Evolutionary conservation across 2,888 invertebrate species (phyloP).

Genomic region (Pseudococcus viburni): DNA sequence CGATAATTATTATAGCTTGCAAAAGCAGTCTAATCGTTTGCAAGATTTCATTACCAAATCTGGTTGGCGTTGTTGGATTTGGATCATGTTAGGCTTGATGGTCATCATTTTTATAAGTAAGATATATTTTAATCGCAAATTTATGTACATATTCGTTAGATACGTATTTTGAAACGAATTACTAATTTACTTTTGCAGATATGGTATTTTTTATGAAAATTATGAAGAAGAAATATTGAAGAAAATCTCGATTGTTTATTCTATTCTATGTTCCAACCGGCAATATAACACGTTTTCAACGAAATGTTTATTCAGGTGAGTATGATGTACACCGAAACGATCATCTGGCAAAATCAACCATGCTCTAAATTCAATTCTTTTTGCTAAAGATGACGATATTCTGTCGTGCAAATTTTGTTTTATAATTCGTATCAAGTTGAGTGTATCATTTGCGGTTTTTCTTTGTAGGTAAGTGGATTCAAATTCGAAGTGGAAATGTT

Average conservation of each 20-base stretch:
- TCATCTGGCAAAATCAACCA: no score
- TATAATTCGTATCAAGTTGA: no score
- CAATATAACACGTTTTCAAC: not conserved
- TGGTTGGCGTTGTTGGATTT: slow-evolving; percentile 95
- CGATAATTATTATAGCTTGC: slow-evolving; percentile 82
- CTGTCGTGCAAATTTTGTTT: no score
- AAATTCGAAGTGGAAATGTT: no score
- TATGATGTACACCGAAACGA: not conserved
- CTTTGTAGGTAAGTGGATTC: no score
- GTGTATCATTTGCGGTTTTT: no score
- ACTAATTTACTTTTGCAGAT: slow-evolving; percentile 75
- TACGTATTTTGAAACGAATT: slow-evolving; percentile 8
- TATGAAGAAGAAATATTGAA: slow-evolving; percentile 78
- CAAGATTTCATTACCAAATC: slow-evolving; percentile 85
- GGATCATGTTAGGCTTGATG: slow-evolving; percentile 90
- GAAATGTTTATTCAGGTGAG: not conserved
- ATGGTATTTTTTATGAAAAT: slow-evolving; percentile 96
- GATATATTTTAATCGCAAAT: slow-evolving; percentile 71
- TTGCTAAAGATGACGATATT: no score
- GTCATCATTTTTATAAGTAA: slow-evolving; percentile 89
- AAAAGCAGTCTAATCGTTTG: slow-evolving; percentile 85
- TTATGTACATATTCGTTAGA: not conserved
- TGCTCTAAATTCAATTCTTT: no score
- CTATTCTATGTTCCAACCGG: not conserved
- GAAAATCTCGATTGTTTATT: not conserved